These are phyloP conservation scores for Lithobates pipiens DNA, from an alignment of 2,797 vertebrate species.

Conservation along the genomic window DNA sequence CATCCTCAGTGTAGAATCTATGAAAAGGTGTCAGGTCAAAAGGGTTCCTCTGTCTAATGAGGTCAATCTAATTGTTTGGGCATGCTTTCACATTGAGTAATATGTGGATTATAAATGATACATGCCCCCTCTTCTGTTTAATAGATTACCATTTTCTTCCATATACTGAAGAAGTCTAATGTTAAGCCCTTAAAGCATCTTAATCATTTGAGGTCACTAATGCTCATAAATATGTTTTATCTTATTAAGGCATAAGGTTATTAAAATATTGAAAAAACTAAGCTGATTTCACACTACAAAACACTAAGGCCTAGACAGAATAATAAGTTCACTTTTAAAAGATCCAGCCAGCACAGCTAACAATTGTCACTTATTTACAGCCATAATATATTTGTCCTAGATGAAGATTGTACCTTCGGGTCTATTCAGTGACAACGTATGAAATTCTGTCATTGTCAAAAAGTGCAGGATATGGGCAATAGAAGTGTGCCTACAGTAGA, in stretches of 20 bases:
- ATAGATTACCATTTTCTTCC: conserved; percentile 9
- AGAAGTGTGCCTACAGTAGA: no score
- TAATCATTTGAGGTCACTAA: conserved; percentile 42
- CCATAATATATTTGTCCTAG: no score
- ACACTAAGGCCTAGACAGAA: background rate
- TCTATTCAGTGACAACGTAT: no score
- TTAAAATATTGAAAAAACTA: conserved; percentile 29
- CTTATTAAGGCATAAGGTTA: conserved; percentile 18
- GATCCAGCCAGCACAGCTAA: no score
- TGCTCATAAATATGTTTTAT: conserved; percentile 44
- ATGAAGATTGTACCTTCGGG: no score
- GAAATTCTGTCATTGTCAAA: no score
- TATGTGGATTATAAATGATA: conserved; percentile 36
- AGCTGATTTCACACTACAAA: conserved; percentile 17
- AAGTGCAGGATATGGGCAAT: no score
- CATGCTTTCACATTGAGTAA: conserved; percentile 26
- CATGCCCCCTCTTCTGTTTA: conserved; percentile 19
- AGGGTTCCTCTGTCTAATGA: conserved; percentile 33
- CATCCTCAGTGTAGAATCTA: conserved; percentile 16
- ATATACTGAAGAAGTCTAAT: conserved; percentile 6
- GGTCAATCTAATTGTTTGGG: conserved; percentile 48
- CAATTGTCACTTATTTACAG: no score
- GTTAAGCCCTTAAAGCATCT: conserved; percentile 38
- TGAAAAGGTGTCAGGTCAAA: conserved; percentile 44
- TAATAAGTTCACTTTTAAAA: background rate